Conservation (phyloP, 2,113 vertebrate species). For the Rhea americana region DNA sequence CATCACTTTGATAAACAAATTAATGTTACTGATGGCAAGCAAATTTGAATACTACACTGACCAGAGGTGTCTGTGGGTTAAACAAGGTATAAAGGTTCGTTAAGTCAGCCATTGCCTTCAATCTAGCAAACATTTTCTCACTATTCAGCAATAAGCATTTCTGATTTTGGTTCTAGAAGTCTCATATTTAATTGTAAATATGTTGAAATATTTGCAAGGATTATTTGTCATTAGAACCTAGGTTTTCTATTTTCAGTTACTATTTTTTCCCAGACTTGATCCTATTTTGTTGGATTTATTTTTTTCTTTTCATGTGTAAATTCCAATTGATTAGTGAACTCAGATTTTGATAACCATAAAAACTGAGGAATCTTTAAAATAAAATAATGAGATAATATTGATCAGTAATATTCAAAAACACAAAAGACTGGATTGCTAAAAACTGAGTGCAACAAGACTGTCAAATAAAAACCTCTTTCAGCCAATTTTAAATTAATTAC, state of each 20-base stretch:
- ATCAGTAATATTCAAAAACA: conserved; percentile 12
- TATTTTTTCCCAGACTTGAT: not conserved
- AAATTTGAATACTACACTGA: not conserved
- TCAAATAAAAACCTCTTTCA: conserved; percentile 27
- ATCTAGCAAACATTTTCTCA: not conserved
- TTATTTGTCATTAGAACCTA: not conserved
- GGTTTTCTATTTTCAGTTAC: not conserved
- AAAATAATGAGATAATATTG: conserved; percentile 24
- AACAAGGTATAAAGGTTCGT: not conserved
- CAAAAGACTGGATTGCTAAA: not conserved
- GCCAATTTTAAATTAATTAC: conserved; percentile 37
- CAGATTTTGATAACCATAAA: not conserved
- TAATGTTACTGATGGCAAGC: not conserved
- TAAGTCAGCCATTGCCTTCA: not conserved
- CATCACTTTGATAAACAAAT: too few relatives aligned
- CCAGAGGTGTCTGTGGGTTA: not conserved
- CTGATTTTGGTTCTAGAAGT: not conserved
- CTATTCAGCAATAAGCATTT: not conserved
- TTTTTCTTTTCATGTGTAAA: not conserved
- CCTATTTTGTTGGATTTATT: not conserved
- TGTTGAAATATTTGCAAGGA: not conserved
- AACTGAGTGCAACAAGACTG: conserved; percentile 1
- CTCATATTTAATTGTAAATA: not conserved
- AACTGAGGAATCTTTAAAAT: not conserved
- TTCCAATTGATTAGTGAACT: not conserved